Percentiles rank a stretch among this genome's conserved stretches.
These are phyloP conservation scores for Syndactyla subalaris DNA, from an alignment of 2,797 vertebrate species.

Conservation along the genomic window DNA sequence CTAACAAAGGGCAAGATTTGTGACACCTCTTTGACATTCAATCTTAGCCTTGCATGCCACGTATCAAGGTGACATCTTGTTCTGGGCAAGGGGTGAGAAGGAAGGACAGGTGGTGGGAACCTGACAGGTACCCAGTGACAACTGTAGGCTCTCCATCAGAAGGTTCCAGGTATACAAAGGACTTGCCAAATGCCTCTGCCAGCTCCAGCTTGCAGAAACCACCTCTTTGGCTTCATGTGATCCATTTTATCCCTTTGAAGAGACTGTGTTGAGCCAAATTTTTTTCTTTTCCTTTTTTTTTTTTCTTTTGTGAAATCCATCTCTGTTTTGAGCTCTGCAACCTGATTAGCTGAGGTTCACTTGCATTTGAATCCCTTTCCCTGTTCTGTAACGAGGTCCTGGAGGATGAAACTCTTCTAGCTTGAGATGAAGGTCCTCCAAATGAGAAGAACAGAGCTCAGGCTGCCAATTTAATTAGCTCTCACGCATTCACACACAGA, in stretches of 20 bases:
- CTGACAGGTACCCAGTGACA: not conserved
- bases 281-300: not conserved
- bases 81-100: not conserved
- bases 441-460: not conserved
- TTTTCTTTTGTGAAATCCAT: not conserved
- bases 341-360: not conserved
- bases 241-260: not conserved
- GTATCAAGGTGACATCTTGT: not conserved
- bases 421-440: slow-evolving; percentile 30
- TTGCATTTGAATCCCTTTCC: not conserved
- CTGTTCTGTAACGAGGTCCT: not conserved
- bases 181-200: not conserved
- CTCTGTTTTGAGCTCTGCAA: not conserved
- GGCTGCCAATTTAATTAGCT: slow-evolving; percentile 47
- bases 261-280: not conserved
- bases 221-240: not conserved
- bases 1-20: not conserved
- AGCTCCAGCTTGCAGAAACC: not conserved
- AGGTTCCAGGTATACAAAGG: not conserved
- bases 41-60: fast-evolving
- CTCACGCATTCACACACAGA: not conserved
- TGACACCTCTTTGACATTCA: not conserved
- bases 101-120: not conserved
- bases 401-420: slow-evolving; percentile 8
- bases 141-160: not conserved